Evolutionary conservation across 1,140 invertebrate species (phyloP), one percentile per base, ranked within the genome.

Genomic region (Brevipalpus yothersi): DNA sequence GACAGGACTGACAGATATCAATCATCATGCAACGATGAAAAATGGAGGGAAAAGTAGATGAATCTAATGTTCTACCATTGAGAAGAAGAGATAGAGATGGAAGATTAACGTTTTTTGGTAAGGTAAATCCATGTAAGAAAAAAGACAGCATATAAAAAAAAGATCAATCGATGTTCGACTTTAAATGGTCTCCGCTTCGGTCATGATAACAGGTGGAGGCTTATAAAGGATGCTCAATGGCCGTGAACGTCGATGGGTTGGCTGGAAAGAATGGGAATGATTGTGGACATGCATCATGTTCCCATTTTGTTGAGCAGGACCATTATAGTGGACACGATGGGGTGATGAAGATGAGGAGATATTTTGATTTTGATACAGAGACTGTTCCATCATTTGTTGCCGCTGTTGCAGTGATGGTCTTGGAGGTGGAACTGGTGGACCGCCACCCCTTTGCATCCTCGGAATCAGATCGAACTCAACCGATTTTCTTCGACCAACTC

Each of bases 191-290:
- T 60, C 59, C 15, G 41, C 40, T 47, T 60, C 41, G 2, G 53
- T 57, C 41, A 56, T 57, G 10, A 60, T 60, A 12, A 57, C 39
- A 12, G 65, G 65, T 39, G 65, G 60, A 41, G 65, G 61, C 42
- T 65, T 65, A 40, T 65, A 64, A 1, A 65, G 57, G 47, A 65
- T 63, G 45, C 63, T 64, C 39, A 64, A 59, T 39, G 65, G 65
- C 21, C 65, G 60, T 40, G 56, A 58, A 15, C 42, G 47, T n/a
- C 58, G 61, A 31, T 63, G 61, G 21, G 53, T 41, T 39, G 58
- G 41, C 17, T 62, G 54, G 12, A 43, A 51, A 47, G 21, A 43
- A 19, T 51, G 49, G 3, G n/a, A n/a, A 19, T 51, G 49, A 10
- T 19, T n/a, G 10, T 51, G 49, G n/a, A 17, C 21, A 3, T 51